Evolutionary conservation across 2,797 vertebrate species (phyloP).

Genomic region (Esox lucius): DNA sequence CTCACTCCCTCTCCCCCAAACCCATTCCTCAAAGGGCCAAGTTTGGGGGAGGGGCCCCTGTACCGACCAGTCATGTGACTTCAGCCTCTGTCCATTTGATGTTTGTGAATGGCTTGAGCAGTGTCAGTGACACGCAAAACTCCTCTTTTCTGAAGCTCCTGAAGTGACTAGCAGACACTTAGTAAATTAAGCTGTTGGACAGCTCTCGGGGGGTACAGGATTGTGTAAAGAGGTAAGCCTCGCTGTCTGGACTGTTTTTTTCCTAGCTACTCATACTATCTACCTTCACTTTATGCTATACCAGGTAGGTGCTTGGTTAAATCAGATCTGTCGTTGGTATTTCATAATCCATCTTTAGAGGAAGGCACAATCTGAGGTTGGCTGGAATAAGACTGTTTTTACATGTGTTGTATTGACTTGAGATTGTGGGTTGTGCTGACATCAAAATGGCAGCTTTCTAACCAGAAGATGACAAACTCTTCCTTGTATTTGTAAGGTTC

Average conservation of each 20-base stretch:
- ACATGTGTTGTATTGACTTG: neutral
- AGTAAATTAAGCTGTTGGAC: neutral
- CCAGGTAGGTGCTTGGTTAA: neutral
- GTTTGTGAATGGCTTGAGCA: conserved; percentile 6
- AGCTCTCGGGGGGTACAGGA: neutral
- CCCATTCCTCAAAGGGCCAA: neutral
- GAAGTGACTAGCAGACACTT: neutral
- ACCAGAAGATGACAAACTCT: neutral
- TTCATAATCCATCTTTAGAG: no score
- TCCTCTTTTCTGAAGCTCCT: neutral
- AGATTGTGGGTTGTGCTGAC: conserved; percentile 1
- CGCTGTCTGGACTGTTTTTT: neutral
- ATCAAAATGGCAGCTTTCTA: neutral
- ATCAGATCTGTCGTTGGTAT: neutral
- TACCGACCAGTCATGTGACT: conserved; percentile 12
- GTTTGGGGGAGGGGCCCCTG: neutral
- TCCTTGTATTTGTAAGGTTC: neutral
- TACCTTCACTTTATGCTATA: neutral
- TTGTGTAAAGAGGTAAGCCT: conserved; percentile 6
- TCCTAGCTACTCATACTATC: neutral
- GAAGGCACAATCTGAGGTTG: neutral
- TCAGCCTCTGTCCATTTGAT: conserved; percentile 21
- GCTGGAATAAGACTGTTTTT: neutral
- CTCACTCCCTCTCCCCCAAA: neutral
- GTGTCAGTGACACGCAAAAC: neutral